Base-by-base conservation (phyloP, 2,113 vertebrate genomes). In the Tapirus terrestris region DNA sequence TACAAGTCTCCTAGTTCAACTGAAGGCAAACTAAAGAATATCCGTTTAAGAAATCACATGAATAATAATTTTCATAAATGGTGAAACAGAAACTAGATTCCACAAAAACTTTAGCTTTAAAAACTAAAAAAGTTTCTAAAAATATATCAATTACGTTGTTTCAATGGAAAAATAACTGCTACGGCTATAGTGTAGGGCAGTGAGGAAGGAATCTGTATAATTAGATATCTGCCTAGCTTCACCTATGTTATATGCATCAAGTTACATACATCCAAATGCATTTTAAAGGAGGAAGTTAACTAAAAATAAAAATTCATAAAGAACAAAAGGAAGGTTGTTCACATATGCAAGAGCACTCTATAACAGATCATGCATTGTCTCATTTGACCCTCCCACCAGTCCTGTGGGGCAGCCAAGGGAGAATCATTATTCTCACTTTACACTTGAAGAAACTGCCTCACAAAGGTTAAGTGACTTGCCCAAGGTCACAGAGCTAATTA, bases 21-120 rank as follows among this genome's bases (percentile, higher is more conserved):
- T 72, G 2, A 29, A 89, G 20, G 16, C 56, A 96, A 94, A 76
- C n/a, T 25, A 96, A 97, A 20, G 5, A 81, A 2, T 4, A 97
- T 9, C 51, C 75, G 53, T 48, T 70, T 91, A 93, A 23, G 31
- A 89, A 20, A 36, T 45, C 6, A 25, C 3, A 36, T 36, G 17
- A 92, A 61, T 39, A 39, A 45, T 23, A 25, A 29, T 60, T 36
- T 81, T 89, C 92, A 70, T 61, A 89, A 81, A 75, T 39, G 72
- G 33, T 61, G 2, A 86, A 83, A 86, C 3, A 29, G 51, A 96
- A 97, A 81, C 65, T 18, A 75, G 48, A 92, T 48, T 29, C 56
- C 36, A 82, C 5, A 53, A 91, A 48, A 48, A 48, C 11, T 48
- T 9, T 9, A 48, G 7, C 6, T 48, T 48, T 48, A 48, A 48